These are phyloP conservation scores for Kobus ellipsiprymnus DNA, from an alignment of 2,113 vertebrate species.

Conservation along the genomic window DNA sequence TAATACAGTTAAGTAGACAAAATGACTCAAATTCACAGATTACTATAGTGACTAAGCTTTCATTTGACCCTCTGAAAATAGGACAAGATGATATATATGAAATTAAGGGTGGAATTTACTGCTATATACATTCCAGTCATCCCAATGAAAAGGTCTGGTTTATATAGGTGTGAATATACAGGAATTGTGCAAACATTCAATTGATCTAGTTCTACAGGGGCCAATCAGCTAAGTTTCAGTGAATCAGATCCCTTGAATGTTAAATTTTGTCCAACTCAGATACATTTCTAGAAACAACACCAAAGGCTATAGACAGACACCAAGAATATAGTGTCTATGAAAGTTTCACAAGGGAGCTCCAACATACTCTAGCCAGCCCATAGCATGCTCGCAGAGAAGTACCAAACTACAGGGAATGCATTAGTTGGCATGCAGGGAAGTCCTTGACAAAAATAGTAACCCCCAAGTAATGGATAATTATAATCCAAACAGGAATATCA, in stretches of 20 bases:
- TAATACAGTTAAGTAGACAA: conserved; percentile 19
- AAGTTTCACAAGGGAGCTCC: neutral
- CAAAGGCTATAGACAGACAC: neutral
- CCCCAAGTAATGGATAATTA: neutral
- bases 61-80: neutral
- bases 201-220: neutral
- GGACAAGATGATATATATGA: neutral
- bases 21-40: conserved; percentile 21
- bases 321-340: neutral
- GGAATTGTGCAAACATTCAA: neutral
- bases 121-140: neutral
- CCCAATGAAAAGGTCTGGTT: neutral
- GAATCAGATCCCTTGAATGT: neutral
- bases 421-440: neutral
- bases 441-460: neutral
- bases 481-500: neutral
- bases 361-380: neutral
- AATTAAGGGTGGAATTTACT: conserved; percentile 3
- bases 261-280: neutral
- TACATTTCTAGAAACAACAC: neutral
- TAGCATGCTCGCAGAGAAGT: neutral
- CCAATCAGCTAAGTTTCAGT: neutral
- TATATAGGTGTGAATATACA: neutral
- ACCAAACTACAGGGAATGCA: neutral
- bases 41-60: conserved; percentile 15